Percentiles rank a stretch among this genome's conserved stretches.
These are phyloP conservation scores for Macrosoma leucophasiata DNA, from an alignment of 2,888 invertebrate genomes.

Conservation along the genomic window DNA sequence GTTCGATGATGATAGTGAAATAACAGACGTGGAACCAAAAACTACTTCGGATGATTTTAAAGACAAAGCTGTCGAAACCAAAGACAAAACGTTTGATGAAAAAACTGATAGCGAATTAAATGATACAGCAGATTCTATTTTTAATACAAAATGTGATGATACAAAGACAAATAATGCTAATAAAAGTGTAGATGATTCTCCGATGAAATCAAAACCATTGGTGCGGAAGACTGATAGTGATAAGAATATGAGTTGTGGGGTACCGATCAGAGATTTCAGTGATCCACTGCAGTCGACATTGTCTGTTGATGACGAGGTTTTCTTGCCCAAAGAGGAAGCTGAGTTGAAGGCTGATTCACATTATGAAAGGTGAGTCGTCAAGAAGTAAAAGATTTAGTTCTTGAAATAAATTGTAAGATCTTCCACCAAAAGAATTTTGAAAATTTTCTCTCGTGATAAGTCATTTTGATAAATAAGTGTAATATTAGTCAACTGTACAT, in stretches of 20 bases:
- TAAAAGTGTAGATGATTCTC: constrained; percentile 34
- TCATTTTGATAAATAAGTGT: too few relatives aligned
- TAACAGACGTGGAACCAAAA: constrained; percentile 1
- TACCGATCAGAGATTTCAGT: constrained; percentile 83
- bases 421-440: too few relatives aligned
- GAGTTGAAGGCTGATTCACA: constrained; percentile 55
- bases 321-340: constrained; percentile 58
- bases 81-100: constrained; percentile 9
- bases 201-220: constrained; percentile 39
- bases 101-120: constrained; percentile 14
- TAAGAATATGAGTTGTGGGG: constrained; percentile 60
- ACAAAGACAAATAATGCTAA: constrained; percentile 14
- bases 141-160: constrained; percentile 11
- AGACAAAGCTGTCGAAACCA: constrained; percentile 23
- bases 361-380: constrained; percentile 51
- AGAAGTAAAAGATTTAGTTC: too few relatives aligned
- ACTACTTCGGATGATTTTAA: constrained; percentile 26
- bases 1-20: constrained; percentile 46
- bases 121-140: constrained; percentile 1
- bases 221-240: constrained; percentile 53
- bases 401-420: too few relatives aligned
- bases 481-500: too few relatives aligned
- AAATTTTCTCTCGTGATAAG: too few relatives aligned
- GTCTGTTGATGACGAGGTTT: constrained; percentile 63
- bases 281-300: constrained; percentile 84